Base-by-base conservation (phyloP, 2,888 invertebrate species). In the Eupithecia abbreviata region DNA sequence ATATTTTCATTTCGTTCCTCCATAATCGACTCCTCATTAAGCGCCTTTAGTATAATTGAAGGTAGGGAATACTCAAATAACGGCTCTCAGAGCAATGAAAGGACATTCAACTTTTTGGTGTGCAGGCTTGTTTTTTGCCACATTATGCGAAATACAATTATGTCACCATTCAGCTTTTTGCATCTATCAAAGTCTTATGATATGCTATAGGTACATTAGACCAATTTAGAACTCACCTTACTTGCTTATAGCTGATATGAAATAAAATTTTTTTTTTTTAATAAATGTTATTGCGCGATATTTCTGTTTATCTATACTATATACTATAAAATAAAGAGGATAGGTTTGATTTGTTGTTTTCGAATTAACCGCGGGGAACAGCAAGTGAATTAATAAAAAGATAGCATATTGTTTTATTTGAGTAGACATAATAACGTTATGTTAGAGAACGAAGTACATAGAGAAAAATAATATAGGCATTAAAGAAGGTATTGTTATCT, bases 61-160 rank as follows among this genome's bases (percentile, higher is more conserved):
- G 72, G 65, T 49, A 69, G 69, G 18, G 6, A 47, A 47, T 66
- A 41, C 30, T n/a, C 9, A 84, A 84, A 81, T 87, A 88, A 88
- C 85, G 86, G 85, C 75, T 79, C 77, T 49, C n/a, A 75, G 69
- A 49, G 13, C 69, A 76, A 47, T 58, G 51, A 80, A 85, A 87
- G 90, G 87, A 77, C 90, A 80, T 90, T 90, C 89, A 91, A 91
- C 91, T 88, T 87, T 74, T 78, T 83, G 82, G 77, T 74, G 77
- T 83, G 82, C 77, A 86, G 88, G 86, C 87, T 89, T 85, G 83
- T 82, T 90, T 90, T 91, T 90, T 92, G 84, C 86, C 65, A 72
- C 80, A 77, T 58, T 77, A 80, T 78, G 51, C 69, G 55, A 70
- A 66, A 73, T 65, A 65, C 13, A 62, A 75, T 82, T 81, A 84